Base-by-base conservation (phyloP, 2,797 vertebrate species). In the Sebastes nivosus region DNA sequence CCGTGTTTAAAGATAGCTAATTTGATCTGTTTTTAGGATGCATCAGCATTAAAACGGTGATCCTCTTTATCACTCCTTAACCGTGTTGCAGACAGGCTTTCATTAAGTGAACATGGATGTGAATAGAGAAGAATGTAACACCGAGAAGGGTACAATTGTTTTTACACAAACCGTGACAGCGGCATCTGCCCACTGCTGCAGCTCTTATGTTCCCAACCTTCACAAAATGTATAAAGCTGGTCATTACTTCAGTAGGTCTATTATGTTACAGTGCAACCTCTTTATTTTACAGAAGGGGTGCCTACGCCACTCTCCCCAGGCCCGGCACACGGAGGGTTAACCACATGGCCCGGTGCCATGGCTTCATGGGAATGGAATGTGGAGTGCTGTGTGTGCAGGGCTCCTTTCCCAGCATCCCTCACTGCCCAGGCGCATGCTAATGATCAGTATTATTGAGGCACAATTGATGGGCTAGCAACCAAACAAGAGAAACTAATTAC, bases 321-420 rank as follows among this genome's bases (percentile, higher is more conserved):
- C 68, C 83, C 79, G 11, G 93, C 91, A 87, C 86, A 77, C 85
- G 77, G 65, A 89, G 94, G 92, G 95, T 96, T 96, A 96, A 96
- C 88, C 63, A 70, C 82, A 85, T 95, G 95, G 93, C 94, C 88
- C 75, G 25, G 93, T 96, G 94, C 95, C 92, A 94, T 95, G 97
- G 95, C 95, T 96, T 99, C 98, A 99, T 93, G 96, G 96, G 97
- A 98, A 97, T 97, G 97, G 98, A 99, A 99, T 99, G 97, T 97
- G 96, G 96, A 97, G 97, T 96, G 96, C 94, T 94, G 94, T 94
- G 93, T 95, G 93, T 93, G 89, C 91, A 94, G 88, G 89, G 93
- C 95, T 96, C 94, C 93, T 96, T 95, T 97, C 96, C 96, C 96
- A 97, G 96, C 96, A 97, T 97, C 96, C 96, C 95, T 96, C 92